A percentile compares a stretch with the other conserved stretches of the same genome.
Evolutionary conservation across 2,888 invertebrate species (phyloP).

Genomic region (Melanostoma mellinum): DNA sequence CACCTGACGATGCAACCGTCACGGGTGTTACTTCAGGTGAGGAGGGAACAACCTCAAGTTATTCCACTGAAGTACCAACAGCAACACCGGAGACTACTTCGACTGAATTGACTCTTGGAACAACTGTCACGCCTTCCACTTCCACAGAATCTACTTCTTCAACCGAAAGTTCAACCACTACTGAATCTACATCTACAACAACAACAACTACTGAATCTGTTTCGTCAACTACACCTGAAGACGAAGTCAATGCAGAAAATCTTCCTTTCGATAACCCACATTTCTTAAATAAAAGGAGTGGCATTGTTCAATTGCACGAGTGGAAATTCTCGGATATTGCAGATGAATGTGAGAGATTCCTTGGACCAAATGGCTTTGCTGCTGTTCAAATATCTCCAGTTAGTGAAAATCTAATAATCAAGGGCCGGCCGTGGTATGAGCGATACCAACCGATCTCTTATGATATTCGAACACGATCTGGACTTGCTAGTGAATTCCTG

Average conservation of each 20-base stretch:
- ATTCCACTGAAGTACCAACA: neutral
- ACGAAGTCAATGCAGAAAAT: conserved; percentile 8
- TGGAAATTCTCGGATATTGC: conserved; percentile 90
- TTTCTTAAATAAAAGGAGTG: conserved; percentile 77
- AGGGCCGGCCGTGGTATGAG: conserved; percentile 90
- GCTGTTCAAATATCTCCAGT: conserved; percentile 81
- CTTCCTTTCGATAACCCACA: conserved; percentile 62
- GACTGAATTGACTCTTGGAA: neutral
- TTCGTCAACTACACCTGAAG: conserved; percentile 9
- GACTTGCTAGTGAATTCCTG: conserved; percentile 86
- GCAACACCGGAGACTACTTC: neutral
- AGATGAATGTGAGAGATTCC: conserved; percentile 86
- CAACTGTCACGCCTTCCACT: neutral
- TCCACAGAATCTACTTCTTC: neutral
- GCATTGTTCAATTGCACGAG: conserved; percentile 86
- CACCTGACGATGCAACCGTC: too few species aligned
- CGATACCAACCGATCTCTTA: conserved; percentile 93
- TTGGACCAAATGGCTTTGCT: conserved; percentile 86
- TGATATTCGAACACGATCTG: conserved; percentile 87
- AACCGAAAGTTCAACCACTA: neutral
- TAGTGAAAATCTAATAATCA: conserved; percentile 45
- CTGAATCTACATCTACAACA: neutral
- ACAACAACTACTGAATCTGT: conserved; percentile 8
- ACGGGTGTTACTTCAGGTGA: too few species aligned
- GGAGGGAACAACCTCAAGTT: too few species aligned